Evolutionary conservation across 2,113 vertebrate species (phyloP), one percentile per base, ranked within the genome.

Genomic region (Osmerus eperlanus): DNA sequence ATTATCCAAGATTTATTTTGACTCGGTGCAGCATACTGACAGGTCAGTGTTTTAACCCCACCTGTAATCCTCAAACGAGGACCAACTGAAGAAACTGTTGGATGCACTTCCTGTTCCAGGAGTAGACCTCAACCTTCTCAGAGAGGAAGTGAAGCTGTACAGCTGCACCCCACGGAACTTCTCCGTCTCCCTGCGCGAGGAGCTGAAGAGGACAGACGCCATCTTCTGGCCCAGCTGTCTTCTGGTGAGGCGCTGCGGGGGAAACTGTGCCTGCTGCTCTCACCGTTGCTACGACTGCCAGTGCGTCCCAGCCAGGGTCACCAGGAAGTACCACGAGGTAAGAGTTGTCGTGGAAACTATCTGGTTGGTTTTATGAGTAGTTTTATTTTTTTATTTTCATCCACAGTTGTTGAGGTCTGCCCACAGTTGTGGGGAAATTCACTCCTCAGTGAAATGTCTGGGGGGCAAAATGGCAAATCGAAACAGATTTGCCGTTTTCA

Each of bases 171-270:
- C 97, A 0, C 94, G 96, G 13, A 99, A 99, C 92, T 95, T 95
- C 86, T 98, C 97, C 0, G 95, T 98, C 63, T 95, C 95, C 0
- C 81, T 99, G 79, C 89, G 97, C 25, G 97, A 99, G 87, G 97
- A 99, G 87, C 89, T 99, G 32, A 95, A 92, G 86, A 92, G 95
- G 78, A 98, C 97, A 0, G 97, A 98, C 64, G 94, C 91, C 82
- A 96, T 99, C 89, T 99, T 97, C 92, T 99, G 97, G 97, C 97
- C 97, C 0, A 90, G 94, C 81, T 99, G 97, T 76, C 93, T 99
- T 67, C 91, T 99, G 91, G 96, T 98, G 67, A 97, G 96, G 70
- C 96, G 97, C 15, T 99, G 97, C 3, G 97, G 97, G 7, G 97
- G 97, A 18, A 99, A 98, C 86, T 99, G 97, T n/a, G 93, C 94